Conservation (phyloP, 2,888 invertebrate species). For the Chirona hameri region DNA sequence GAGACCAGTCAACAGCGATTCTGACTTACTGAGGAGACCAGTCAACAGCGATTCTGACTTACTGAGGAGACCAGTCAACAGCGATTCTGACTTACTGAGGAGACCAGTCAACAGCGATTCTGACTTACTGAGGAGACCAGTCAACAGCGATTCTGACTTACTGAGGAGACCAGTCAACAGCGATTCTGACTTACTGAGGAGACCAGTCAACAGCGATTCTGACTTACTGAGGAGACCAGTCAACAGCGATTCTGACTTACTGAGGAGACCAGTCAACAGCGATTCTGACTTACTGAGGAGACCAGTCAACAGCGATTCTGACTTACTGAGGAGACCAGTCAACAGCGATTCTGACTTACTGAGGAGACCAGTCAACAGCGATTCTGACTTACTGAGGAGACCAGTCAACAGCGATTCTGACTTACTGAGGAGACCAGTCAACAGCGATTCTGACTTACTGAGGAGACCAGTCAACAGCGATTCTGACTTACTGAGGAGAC, state of each 20-base stretch:
- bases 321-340: constrained; percentile 12
- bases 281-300: neutral
- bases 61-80: constrained; percentile 6
- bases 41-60: neutral
- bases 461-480: neutral
- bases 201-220: neutral
- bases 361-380: neutral
- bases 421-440: constrained; percentile 10
- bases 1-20: neutral
- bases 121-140: constrained; percentile 4
- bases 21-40: constrained; percentile 1
- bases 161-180: constrained; percentile 2
- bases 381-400: neutral
- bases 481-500: neutral
- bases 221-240: constrained; percentile 7
- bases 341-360: neutral
- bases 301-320: neutral
- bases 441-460: neutral
- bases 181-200: neutral
- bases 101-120: neutral
- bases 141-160: neutral
- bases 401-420: neutral
- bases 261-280: neutral
- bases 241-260: neutral
- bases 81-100: neutral